Evolutionary conservation across 2,113 vertebrate species (phyloP), one percentile per base, ranked within the genome.

Genomic region (Murina feae): DNA sequence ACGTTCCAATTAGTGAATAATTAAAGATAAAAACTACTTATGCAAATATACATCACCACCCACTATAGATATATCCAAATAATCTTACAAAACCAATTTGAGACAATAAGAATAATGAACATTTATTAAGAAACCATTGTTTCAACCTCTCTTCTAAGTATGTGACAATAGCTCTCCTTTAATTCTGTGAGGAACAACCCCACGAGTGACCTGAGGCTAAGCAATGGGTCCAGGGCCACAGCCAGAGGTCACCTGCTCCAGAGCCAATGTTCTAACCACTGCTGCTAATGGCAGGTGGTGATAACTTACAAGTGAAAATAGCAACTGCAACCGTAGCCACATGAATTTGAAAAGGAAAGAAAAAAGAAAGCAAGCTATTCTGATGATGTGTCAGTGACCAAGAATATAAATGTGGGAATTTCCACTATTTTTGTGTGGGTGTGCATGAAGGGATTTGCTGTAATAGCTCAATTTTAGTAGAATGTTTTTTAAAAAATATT

Each of bases 11-110:
- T 55, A 86, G 53, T 66, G 35, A 16, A 23, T 14, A 58, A 66
- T 58, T 66, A 68, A 86, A 86, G 32, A 76, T 6, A 6, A 60
- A 86, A 39, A 71, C 9, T 78, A 78, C 86, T 78, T 66, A 42
- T 66, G n/a, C 37, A 86, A 72, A 83, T 68, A 51, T 51, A 13
- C 3, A 4, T n/a, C 53, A 16, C 11, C 39, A n/a, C 0, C 5
- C 23, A 80, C 5, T 79, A 44, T 75, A 51, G 21, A 86, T 17
- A 78, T 60, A 90, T 30, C 39, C n/a, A 88, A 79, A 47, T 44
- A 58, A 92, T 75, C 25, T 86, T 65, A 84, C 4, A 76, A 81
- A 79, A 63, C 9, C 12, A 79, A 49, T 13, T 74, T 87, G 47
- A 92, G 47, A 55, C 55, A 25, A 81, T 63, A 83, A 65, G 25